These are phyloP conservation scores for Macropus fuliginosus DNA, from an alignment of 2,797 vertebrate genomes.

Conservation along the genomic window DNA sequence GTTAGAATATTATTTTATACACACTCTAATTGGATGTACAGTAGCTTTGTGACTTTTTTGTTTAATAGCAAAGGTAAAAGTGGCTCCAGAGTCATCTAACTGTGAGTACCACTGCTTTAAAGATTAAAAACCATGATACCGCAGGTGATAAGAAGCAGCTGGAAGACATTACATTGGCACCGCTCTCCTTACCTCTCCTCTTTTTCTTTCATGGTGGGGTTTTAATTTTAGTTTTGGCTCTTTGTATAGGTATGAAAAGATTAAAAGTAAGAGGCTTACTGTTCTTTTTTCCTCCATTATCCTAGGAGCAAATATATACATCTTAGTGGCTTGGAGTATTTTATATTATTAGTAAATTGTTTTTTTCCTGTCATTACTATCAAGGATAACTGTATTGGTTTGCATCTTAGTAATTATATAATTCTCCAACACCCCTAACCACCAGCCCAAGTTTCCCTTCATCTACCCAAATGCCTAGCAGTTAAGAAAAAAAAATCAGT, in stretches of 20 bases:
- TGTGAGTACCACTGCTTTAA: constrained; percentile 6
- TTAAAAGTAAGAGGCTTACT: constrained; percentile 27
- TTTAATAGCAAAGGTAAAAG: neutral
- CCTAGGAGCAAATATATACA: constrained; percentile 61
- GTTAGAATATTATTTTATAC: neutral
- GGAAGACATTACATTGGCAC: neutral
- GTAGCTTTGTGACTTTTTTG: neutral
- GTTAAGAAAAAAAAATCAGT: constrained; percentile 73
- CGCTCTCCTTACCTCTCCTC: too few relatives aligned
- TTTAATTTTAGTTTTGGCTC: constrained; percentile 53
- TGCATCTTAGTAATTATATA: constrained; percentile 81
- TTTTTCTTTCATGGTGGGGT: constrained; percentile 2
- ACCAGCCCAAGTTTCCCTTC: constrained; percentile 76
- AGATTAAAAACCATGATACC: neutral
- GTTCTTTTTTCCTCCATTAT: constrained; percentile 58
- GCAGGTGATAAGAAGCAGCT: neutral
- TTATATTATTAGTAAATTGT: constrained; percentile 68
- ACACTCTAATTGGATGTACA: neutral
- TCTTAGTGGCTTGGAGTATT: constrained; percentile 52
- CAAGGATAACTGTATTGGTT: constrained; percentile 79
- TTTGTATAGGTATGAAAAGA: constrained; percentile 49
- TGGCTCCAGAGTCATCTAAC: neutral
- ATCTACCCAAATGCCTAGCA: constrained; percentile 77
- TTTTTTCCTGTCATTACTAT: constrained; percentile 69
- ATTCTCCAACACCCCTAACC: constrained; percentile 75